These are phyloP conservation scores for Champsocephalus esox DNA, from an alignment of 2,797 vertebrate species.

Conservation along the genomic window DNA sequence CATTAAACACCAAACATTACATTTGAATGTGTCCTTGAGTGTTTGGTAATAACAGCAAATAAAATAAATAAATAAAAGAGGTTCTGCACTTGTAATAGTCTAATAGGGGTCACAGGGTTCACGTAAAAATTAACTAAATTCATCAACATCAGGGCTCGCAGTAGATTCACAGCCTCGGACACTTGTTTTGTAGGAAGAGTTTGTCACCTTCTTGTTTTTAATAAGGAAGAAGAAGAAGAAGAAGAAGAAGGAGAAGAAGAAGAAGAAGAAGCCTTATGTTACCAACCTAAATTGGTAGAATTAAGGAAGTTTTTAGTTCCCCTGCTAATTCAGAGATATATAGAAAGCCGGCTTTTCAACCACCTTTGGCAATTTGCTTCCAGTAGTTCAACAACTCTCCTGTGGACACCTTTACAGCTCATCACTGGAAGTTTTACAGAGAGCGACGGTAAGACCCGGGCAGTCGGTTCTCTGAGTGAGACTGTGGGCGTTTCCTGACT, in stretches of 20 bases:
- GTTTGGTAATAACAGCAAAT: neutral
- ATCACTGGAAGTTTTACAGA: slow-evolving; percentile 28
- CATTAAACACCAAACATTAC: neutral
- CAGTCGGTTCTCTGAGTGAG: slow-evolving; percentile 22
- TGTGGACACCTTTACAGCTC: slow-evolving; percentile 50
- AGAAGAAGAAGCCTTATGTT: slow-evolving; percentile 71
- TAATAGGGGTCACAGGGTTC: neutral
- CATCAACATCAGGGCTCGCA: slow-evolving; percentile 8
- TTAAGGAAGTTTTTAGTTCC: slow-evolving; percentile 91
- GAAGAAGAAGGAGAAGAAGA: slow-evolving; percentile 43
- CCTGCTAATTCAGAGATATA: slow-evolving; percentile 88
- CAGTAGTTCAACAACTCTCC: slow-evolving; percentile 64
- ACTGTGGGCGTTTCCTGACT: slow-evolving; percentile 75
- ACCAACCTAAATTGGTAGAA: slow-evolving; percentile 85
- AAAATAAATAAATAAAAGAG: neutral
- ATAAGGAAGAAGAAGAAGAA: slow-evolving; percentile 67
- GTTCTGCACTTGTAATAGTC: neutral
- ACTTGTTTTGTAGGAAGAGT: slow-evolving; percentile 53
- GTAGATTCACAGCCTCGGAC: slow-evolving; percentile 15
- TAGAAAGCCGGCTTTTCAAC: slow-evolving; percentile 82
- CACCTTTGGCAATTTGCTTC: slow-evolving; percentile 85
- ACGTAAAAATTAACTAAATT: neutral
- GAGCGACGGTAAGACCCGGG: slow-evolving; percentile 60
- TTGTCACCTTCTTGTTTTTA: slow-evolving; percentile 80
- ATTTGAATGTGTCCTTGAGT: neutral